Evolutionary conservation across 2,888 invertebrate species (phyloP).

Genomic region (Athalia rosae): DNA sequence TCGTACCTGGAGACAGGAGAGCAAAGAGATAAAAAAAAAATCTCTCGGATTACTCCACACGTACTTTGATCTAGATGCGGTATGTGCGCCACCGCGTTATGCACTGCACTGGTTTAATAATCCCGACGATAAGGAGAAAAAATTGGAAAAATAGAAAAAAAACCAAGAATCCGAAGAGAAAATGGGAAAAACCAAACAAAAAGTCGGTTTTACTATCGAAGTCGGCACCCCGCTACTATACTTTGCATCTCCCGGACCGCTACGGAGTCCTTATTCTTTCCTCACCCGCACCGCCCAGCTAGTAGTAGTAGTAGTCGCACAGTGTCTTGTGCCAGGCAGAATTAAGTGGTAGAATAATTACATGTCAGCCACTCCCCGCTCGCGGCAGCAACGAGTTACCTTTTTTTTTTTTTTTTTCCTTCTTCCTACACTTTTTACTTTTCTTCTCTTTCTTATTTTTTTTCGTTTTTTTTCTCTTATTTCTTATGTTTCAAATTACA

Average conservation of each 20-base stretch:
- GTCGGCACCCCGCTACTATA: too few species aligned
- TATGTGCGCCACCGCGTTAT: not conserved
- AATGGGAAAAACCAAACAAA: not conserved
- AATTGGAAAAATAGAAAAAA: not conserved
- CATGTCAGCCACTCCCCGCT: constrained; percentile 51
- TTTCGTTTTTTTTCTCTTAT: constrained; percentile 2
- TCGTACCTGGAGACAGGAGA: too few species aligned
- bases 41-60: not conserved
- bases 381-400: constrained; percentile 40
- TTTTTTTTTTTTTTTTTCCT: not conserved
- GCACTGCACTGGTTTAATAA: not conserved
- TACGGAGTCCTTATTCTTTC: too few species aligned
- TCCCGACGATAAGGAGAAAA: not conserved
- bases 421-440: not conserved
- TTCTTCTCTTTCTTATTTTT: constrained; percentile 3
- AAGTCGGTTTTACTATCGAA: too few species aligned
- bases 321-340: constrained; percentile 39
- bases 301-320: constrained; percentile 2
- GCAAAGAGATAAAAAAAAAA: not conserved
- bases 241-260: too few species aligned
- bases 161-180: not conserved
- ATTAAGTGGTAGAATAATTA: constrained; percentile 53
- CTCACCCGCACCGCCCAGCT: too few species aligned
- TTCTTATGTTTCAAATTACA: constrained; percentile 37
- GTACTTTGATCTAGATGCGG: not conserved